Evolutionary conservation across 2,888 invertebrate species (phyloP), one percentile per base, ranked within the genome.

Genomic region (Ceramica pisi): DNA sequence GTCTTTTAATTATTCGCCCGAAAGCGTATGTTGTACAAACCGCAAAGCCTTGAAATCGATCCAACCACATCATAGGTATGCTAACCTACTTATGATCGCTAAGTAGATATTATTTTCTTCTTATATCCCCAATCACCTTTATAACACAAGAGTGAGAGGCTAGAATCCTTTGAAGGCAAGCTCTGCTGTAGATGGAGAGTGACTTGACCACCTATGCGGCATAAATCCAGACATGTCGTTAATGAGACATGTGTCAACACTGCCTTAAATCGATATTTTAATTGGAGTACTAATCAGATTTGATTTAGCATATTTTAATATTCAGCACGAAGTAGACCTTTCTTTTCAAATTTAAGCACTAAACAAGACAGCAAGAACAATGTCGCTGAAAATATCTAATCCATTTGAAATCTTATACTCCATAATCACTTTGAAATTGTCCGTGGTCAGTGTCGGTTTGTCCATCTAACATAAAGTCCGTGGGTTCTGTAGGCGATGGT

Each of bases 21-120:
- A 87, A 92, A 92, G 90, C 75, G 87, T 88, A 75, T 83, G 87
- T 88, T 82, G 84, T 75, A 79, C 75, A 87, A 91, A 94, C 95
- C 94, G 83, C 94, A 83, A 90, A 90, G 84, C 93, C 94, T 94
- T 94, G 95, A 94, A 94, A 93, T 91, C 87, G 91, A 95, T 94
- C 94, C 90, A 90, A 95, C 95, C 95, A 86, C 94, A 94, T 92
- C 90, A 89, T 90, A 89, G 88, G 88, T 89, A 88, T 90, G 86
- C 89, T 91, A 93, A 90, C 92, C 93, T 89, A 93, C 91, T 87
- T 78, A 71, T 82, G 86, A 86, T 84, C 55, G 46, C 48, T 68
- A 87, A 86, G 83, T 86, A 87, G 87, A 88, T 76, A 86, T 82
- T 75, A 81, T 88, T 87, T 89, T 86, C 84, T 84, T 75, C 62